phyloP scores from a whole-genome alignment of 1,140 invertebrate genomes.

The Ctenoplectra terminalis region DNA sequence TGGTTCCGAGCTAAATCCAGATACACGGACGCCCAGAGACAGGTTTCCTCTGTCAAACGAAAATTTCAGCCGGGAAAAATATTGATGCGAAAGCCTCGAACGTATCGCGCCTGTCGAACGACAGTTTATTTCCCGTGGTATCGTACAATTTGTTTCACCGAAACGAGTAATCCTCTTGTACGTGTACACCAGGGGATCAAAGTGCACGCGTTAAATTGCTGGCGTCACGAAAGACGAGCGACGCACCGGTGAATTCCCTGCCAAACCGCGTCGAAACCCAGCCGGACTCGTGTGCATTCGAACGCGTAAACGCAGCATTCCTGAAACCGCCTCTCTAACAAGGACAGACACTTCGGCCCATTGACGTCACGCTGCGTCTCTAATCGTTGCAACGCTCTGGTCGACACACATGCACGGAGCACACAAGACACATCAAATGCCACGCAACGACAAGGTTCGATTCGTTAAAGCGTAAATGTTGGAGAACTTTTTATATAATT shows the following conservation, averaged over 20 bases:
- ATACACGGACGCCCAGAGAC: neutral
- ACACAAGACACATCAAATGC: neutral
- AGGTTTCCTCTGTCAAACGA: neutral
- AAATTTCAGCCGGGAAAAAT: neutral
- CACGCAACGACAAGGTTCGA: neutral
- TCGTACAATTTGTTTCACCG: conserved; percentile 17
- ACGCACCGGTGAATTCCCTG: conserved; percentile 5
- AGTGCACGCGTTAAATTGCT: conserved; percentile 33
- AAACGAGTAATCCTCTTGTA: conserved; percentile 34
- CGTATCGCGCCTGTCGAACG: neutral
- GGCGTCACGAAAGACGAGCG: conserved; percentile 17
- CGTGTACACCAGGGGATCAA: conserved; percentile 13
- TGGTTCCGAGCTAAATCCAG: neutral
- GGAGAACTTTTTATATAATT: too few relatives aligned
- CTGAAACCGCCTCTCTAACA: conserved; percentile 45
- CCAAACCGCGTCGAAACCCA: conserved; percentile 30
- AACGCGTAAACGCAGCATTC: conserved; percentile 42
- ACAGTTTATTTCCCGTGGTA: neutral
- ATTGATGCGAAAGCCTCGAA: neutral
- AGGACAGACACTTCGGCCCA: conserved; percentile 53
- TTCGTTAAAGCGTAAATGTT: too few relatives aligned
- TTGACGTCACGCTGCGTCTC: conserved; percentile 57
- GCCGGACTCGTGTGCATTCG: conserved; percentile 1
- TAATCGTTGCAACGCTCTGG: conserved; percentile 42
- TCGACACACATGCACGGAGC: neutral